Conservation (phyloP, 2,888 invertebrate genomes). For the Harmothoe impar region DNA sequence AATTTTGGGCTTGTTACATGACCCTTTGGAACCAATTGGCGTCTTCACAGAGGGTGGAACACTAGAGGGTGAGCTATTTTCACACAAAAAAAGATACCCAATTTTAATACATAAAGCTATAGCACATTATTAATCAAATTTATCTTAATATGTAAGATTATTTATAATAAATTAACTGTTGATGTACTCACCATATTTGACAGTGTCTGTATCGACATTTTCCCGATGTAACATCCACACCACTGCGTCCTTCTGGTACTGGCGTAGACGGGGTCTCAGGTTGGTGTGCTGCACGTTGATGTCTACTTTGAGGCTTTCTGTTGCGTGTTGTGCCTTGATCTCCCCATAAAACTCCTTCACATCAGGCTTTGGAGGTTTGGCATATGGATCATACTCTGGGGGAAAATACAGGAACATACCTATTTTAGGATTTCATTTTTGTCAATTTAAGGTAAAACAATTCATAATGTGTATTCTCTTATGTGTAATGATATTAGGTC, state of each 20-base stretch:
- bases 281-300: slow-evolving; percentile 76
- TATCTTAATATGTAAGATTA: too few relatives aligned
- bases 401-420: too few relatives aligned
- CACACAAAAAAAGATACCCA: too few relatives aligned
- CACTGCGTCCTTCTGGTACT: slow-evolving; percentile 88
- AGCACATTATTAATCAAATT: too few relatives aligned
- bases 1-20: too few relatives aligned
- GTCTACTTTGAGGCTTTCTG: slow-evolving; percentile 61
- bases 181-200: too few relatives aligned
- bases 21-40: too few relatives aligned
- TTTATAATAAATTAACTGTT: background rate
- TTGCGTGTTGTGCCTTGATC: slow-evolving; percentile 76
- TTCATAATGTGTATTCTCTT: background rate
- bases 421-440: background rate
- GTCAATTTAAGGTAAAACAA: background rate
- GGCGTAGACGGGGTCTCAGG: slow-evolving; percentile 86
- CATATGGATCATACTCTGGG: too few relatives aligned
- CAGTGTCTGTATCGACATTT: background rate
- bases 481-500: too few relatives aligned
- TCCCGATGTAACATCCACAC: slow-evolving; percentile 88
- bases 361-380: slow-evolving; percentile 75
- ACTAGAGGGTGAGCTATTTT: too few relatives aligned
- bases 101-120: too few relatives aligned
- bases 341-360: slow-evolving; percentile 79
- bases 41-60: too few relatives aligned